Percentiles rank a stretch among this genome's conserved stretches.
Evolutionary conservation across 2,797 vertebrate genomes (phyloP).

Genomic region (Aeoliscus strigatus): DNA sequence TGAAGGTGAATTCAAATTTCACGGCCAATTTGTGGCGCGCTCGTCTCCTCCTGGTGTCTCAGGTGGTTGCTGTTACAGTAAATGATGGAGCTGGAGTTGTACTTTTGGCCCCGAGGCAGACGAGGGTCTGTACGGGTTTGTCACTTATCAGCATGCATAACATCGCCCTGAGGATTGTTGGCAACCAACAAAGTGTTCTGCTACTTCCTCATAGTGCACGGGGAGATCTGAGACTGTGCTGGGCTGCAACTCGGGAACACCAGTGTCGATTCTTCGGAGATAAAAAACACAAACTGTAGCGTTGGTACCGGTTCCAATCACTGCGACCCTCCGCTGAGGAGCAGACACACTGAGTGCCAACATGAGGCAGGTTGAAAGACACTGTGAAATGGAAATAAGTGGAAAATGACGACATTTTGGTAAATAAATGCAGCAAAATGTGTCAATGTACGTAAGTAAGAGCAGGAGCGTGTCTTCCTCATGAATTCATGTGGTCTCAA

Average conservation of each 20-base stretch:
- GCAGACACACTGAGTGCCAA: slow-evolving; percentile 15
- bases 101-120: slow-evolving; percentile 1
- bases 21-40: slow-evolving; percentile 1
- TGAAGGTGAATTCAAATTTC: slow-evolving; percentile 4
- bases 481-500: too few relatives aligned
- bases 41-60: slow-evolving; percentile 4
- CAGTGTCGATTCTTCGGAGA: slow-evolving; percentile 1
- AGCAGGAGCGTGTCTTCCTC: too few relatives aligned
- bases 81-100: slow-evolving; percentile 1
- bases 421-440: slow-evolving; percentile 1
- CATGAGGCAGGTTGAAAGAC: slow-evolving; percentile 1
- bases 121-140: background rate
- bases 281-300: slow-evolving; percentile 1
- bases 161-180: too few relatives aligned
- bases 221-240: background rate
- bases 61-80: slow-evolving; percentile 1
- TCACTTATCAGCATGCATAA: slow-evolving; percentile 1
- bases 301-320: background rate
- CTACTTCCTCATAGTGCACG: background rate
- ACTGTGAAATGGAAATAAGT: background rate
- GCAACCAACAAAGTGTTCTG: too few relatives aligned
- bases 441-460: too few relatives aligned
- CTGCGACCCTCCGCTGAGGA: slow-evolving; percentile 3
- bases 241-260: slow-evolving; percentile 1
- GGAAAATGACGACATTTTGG: too few relatives aligned